Evolutionary conservation across 2,113 vertebrate genomes (phyloP).

Genomic region (Clarias gariepinus): DNA sequence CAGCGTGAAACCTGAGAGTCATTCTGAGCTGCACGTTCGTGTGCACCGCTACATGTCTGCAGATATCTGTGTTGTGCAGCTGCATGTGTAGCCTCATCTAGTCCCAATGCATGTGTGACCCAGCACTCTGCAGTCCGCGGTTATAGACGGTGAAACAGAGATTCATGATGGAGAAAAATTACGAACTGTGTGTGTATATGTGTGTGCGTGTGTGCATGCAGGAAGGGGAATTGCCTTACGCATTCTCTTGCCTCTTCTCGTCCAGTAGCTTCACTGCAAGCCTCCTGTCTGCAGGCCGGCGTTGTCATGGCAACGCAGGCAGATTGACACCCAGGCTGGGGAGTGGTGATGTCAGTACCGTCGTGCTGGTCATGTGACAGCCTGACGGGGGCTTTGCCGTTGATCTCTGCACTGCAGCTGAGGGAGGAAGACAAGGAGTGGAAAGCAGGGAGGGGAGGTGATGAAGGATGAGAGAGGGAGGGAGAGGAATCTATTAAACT

Average conservation of each 20-base stretch:
- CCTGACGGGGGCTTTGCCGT: slow-evolving; percentile 71
- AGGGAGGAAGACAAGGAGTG: slow-evolving; percentile 36
- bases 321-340: slow-evolving; percentile 70
- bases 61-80: slow-evolving; percentile 63
- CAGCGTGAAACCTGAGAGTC: slow-evolving; percentile 53
- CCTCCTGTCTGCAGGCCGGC: slow-evolving; percentile 71
- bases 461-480: neutral
- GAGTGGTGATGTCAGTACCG: slow-evolving; percentile 72
- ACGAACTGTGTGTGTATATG: neutral
- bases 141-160: slow-evolving; percentile 21
- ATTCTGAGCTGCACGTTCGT: slow-evolving; percentile 50
- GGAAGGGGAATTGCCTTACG: slow-evolving; percentile 68
- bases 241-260: slow-evolving; percentile 71
- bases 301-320: slow-evolving; percentile 80
- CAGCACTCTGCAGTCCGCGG: slow-evolving; percentile 10
- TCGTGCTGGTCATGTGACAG: slow-evolving; percentile 74
- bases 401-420: slow-evolving; percentile 87
- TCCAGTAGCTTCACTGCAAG: slow-evolving; percentile 68
- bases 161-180: slow-evolving; percentile 21
- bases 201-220: slow-evolving; percentile 5
- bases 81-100: slow-evolving; percentile 55
- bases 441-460: neutral
- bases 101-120: slow-evolving; percentile 41
- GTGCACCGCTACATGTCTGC: slow-evolving; percentile 55
- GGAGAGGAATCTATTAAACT: slow-evolving; percentile 27